phyloP scores from a whole-genome alignment of 2,888 invertebrate species.

The Drosophila nr. medialis region DNA sequence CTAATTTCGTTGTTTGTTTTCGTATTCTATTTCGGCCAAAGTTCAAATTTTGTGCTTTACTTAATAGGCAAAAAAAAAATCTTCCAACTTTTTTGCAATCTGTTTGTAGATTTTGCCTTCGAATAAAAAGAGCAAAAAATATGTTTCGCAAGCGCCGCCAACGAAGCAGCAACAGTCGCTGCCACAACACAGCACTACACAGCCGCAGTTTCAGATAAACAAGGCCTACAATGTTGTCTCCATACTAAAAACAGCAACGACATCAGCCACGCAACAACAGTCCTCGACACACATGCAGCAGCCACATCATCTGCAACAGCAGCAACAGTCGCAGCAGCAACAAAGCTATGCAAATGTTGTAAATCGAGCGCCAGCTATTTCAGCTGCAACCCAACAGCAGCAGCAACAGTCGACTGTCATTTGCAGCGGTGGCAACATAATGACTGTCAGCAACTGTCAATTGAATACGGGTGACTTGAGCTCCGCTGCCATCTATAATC shows the following conservation, averaged over 20 bases:
- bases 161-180: conserved; percentile 44
- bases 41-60: not conserved
- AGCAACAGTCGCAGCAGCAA: conserved; percentile 46
- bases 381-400: conserved; percentile 33
- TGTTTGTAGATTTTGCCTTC: conserved; percentile 81
- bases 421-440: conserved; percentile 59
- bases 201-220: conserved; percentile 75
- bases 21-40: not conserved
- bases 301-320: conserved; percentile 32
- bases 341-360: conserved; percentile 70
- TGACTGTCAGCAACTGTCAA: conserved; percentile 58
- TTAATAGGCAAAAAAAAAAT: conserved; percentile 12
- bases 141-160: conserved; percentile 61
- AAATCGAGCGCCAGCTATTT: conserved; percentile 43
- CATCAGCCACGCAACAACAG: conserved; percentile 38
- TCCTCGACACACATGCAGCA: conserved; percentile 26
- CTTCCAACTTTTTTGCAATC: conserved; percentile 61
- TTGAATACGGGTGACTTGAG: conserved; percentile 55
- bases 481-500: conserved; percentile 60
- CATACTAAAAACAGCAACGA: conserved; percentile 65
- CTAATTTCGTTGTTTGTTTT: conserved; percentile 1
- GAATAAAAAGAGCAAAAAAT: conserved; percentile 80
- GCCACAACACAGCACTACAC: conserved; percentile 59
- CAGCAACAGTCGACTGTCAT: conserved; percentile 58
- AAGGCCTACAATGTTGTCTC: conserved; percentile 76